These are phyloP conservation scores for Numenius arquata DNA, from an alignment of 2,113 vertebrate genomes.

Conservation along the genomic window DNA sequence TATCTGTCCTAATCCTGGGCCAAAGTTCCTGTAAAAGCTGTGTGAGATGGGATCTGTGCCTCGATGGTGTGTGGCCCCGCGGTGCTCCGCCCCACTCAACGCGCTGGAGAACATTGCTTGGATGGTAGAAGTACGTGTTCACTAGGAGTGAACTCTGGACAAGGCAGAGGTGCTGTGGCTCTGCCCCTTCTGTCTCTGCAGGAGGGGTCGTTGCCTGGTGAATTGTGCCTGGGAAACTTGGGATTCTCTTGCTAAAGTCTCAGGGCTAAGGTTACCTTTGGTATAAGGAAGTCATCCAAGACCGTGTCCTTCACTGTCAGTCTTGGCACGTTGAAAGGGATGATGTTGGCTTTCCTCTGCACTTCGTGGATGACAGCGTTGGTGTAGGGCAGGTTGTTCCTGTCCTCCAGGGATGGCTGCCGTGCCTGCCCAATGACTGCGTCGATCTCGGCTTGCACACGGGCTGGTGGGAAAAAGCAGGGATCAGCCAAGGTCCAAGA, in stretches of 20 bases:
- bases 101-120: neutral
- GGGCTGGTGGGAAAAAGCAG: conserved; percentile 38
- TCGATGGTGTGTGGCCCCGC: fast-evolving
- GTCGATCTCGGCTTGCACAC: conserved; percentile 77
- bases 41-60: neutral
- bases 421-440: conserved; percentile 60
- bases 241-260: neutral
- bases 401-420: conserved; percentile 73
- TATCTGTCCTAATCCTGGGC: neutral
- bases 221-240: fast-evolving
- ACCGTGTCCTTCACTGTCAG: conserved; percentile 56
- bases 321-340: conserved; percentile 77
- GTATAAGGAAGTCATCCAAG: conserved; percentile 75
- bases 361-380: conserved; percentile 85
- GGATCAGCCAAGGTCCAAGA: neutral
- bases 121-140: neutral
- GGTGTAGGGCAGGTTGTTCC: conserved; percentile 77
- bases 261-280: conserved; percentile 67
- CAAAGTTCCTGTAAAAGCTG: neutral
- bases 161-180: neutral
- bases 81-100: fast-evolving
- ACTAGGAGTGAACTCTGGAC: neutral
- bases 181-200: no score
- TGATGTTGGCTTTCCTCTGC: conserved; percentile 79
- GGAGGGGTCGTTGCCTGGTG: no score